Base-by-base conservation (phyloP, 2,888 invertebrate genomes). In the Cryptops parisi region DNA sequence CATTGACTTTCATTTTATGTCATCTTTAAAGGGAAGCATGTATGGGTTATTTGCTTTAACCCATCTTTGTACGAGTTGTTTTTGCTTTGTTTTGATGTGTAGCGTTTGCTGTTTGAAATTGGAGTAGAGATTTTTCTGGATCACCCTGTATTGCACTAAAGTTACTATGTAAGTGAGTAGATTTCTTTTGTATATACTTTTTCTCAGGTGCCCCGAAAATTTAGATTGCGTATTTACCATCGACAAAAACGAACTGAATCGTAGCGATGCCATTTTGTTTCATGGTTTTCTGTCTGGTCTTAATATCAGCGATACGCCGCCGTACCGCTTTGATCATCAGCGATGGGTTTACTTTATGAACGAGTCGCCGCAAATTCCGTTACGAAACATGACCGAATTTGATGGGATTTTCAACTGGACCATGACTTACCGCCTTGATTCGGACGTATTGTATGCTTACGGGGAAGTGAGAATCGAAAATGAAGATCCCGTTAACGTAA, bases 371-470 rank as follows among this genome's bases (percentile, higher is more conserved):
- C 26, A 2, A 9, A 15, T 33, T 15, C 33, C 33, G 4, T 27
- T 46, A 4, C 5, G 6, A 9, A 19, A 43, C 2, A 23, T 52
- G 17, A 24, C 44, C n/a, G 3, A 24, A 25, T 47, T 47, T 4
- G 39, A 44, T 19, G 55, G 55, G 2, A 15, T 55, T 9, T 55
- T 55, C 49, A 55, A 55, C 24, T 55, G 55, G 55, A 55, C 55
- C 12, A 47, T 53, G 53, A 55, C 47, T 4, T 55, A 55, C 55
- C 21, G 55, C 23, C 9, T 26, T 4, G 55, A 55, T 26, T 55
- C 55, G 1, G 52, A 52, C 27, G 27, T 55, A 1, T 21, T 22
- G 12, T 25, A 38, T 3, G 19, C 21, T 38, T 54, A 33, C 50
- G 54, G 54, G 2, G 17, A 39, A 12, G 12, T 51, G 5, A 51